Evolutionary conservation across 2,888 invertebrate species (phyloP), one percentile per base, ranked within the genome.

Genomic region (Eristalinus sepulchralis): DNA sequence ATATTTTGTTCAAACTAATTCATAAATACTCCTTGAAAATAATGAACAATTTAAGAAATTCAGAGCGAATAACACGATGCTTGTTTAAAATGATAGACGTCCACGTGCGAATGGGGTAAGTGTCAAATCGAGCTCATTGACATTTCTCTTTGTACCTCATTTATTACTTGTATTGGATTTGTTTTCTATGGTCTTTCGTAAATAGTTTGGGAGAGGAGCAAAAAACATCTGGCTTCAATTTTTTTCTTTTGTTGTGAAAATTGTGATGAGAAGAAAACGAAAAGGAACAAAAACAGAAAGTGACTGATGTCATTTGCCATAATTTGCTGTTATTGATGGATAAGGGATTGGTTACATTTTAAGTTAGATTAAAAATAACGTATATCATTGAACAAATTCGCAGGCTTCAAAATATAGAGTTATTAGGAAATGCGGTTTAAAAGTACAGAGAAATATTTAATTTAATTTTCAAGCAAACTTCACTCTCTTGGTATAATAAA

Each of bases 41-140:
- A 31, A 11, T 10, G 17, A 63, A 33, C 10, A 39, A 55, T 24
- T 22, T 17, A 10, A 5, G 6, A 72, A 72, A 36, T 24, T 31
- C 17, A 39, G 11, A 4, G 20, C 17, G 11, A 80, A 60, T 10
- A 71, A 62, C 67, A 62, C 66, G 59, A 47, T 75, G 53, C 55
- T 24, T 53, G 57, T 20, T n/a, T 10, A n/a, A 80, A 62, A 67
- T 71, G 17, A 72, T 27, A 17, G 31, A 57, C 63, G 63, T 64
- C 72, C 85, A 85, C 85, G 85, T 85, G 85, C 82, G 27, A 24
- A 9, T 33, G 17, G n/a, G 1, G 2, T 2, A 83, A 70, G 20
- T 71, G 75, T 84, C 80, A 84, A 63, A 47, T 17, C 8, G 8
- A 47, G 33, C 24, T 31, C 11, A 39, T 53, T 68, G 64, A 82